Base-by-base conservation (phyloP, 2,797 vertebrate species). In the Neomorphus geoffroyi region DNA sequence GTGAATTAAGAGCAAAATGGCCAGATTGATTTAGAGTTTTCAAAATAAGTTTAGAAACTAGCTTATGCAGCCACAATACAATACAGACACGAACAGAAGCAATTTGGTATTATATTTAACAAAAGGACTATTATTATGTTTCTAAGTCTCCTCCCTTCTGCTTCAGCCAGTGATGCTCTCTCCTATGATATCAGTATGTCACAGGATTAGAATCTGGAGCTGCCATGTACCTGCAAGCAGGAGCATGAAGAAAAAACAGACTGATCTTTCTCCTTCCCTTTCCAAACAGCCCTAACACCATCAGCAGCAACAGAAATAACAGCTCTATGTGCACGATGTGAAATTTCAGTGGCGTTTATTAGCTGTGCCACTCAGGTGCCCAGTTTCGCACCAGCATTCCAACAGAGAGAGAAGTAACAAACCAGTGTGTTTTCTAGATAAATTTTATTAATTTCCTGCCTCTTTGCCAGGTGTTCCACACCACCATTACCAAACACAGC, bases 271-370 rank as follows among this genome's bases (percentile, higher is more conserved):
- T 26, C 28, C n/a, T 37, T 4, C 37, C 45, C 37, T 62, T 24
- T 24, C 32, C 74, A 11, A 35, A 11, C 37, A 45, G 28, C 51
- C 19, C 23, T 1, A 30, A 19, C 35, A 46, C 18, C 7, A 1
- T 0, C 27, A 10, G 33, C 48, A 70, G 72, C 27, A n/a, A 2
- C 27, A 21, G 41, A 11, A 33, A 24, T 43, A 37, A 24, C 48
- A 14, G 18, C 19, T 23, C 4, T 0, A 1, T 0, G 3, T 3
- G 2, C 67, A 12, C 1, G 0, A 7, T 1, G 4, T 0, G 53
- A 7, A 28, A 54, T 11, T 6, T 2, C 10, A 54, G 53, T 1
- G 2, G 32, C 1, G 2, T 15, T 75, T 3, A 9, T 1, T 4
- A 28, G 33, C 61, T 9, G 3, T 7, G 1, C 4, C 39, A 56